phyloP scores from a whole-genome alignment of 2,797 vertebrate genomes.

The Streptopelia turtur region DNA sequence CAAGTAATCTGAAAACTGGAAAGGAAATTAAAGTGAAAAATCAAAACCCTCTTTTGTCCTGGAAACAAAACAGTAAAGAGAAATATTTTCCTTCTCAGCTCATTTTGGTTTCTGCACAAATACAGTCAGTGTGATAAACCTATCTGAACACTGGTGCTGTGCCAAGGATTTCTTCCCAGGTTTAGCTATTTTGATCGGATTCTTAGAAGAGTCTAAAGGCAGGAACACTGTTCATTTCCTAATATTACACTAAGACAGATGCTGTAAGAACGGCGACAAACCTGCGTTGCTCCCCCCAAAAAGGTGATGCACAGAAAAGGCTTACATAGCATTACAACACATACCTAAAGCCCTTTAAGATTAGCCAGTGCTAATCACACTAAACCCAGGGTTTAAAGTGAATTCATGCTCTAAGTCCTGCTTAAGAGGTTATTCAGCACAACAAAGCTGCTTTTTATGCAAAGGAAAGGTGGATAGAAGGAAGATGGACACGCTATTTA shows the following conservation, averaged over 20 bases:
- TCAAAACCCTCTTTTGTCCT: neutral
- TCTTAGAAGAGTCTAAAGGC: neutral
- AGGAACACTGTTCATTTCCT: neutral
- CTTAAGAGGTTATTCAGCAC: neutral
- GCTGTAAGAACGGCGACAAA: neutral
- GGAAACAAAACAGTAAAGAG: neutral
- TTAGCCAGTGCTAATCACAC: neutral
- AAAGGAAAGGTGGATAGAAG: neutral
- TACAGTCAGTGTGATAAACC: neutral
- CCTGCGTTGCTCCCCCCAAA: neutral
- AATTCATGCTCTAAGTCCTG: neutral
- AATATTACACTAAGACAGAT: neutral
- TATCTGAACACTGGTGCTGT: neutral
- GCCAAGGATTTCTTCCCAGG: neutral
- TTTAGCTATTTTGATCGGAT: neutral
- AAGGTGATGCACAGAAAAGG: no score
- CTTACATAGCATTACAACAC: neutral
- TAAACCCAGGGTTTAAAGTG: neutral
- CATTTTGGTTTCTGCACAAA: neutral
- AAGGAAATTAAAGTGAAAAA: neutral
- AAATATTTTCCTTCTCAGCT: slow-evolving; percentile 21
- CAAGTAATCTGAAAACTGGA: neutral
- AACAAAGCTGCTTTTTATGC: neutral
- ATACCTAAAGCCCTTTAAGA: neutral
- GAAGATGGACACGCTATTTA: neutral